Conservation (phyloP, 2,113 vertebrate species). For the Hoplias malabaricus region DNA sequence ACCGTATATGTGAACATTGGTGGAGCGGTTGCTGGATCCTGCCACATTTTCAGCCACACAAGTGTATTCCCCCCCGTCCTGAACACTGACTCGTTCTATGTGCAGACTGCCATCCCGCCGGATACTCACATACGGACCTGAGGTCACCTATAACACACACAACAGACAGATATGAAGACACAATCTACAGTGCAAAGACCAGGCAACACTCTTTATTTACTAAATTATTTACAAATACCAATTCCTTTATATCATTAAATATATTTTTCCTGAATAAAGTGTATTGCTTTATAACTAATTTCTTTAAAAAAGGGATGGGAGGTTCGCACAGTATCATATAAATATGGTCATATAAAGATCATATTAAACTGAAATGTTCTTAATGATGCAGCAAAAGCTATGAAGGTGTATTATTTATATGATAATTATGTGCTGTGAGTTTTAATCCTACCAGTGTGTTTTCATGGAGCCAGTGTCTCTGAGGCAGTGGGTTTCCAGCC, state of each 20-base stretch:
- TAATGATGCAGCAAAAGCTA: background rate
- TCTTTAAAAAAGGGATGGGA: too few relatives aligned
- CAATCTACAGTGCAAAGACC: background rate
- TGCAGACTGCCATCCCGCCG: conserved; percentile 91
- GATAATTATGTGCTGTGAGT: background rate
- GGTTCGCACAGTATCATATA: too few relatives aligned
- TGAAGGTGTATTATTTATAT: background rate
- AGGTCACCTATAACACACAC: conserved; percentile 75
- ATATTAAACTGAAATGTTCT: too few relatives aligned
- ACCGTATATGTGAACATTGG: conserved; percentile 83
- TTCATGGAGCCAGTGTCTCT: conserved; percentile 91
- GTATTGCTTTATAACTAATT: too few relatives aligned
- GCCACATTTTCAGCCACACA: conserved; percentile 86
- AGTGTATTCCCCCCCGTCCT: conserved; percentile 85
- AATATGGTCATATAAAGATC: too few relatives aligned
- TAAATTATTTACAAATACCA: too few relatives aligned
- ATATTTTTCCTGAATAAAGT: too few relatives aligned
- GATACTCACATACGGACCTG: conserved; percentile 82
- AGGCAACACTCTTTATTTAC: too few relatives aligned
- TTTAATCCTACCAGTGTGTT: conserved; percentile 78
- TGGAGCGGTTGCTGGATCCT: conserved; percentile 85
- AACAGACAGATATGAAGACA: background rate
- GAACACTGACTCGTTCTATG: conserved; percentile 84
- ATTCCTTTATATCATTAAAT: too few relatives aligned
- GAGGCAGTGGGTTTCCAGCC: conserved; percentile 91